Evolutionary conservation across 2,113 vertebrate species (phyloP).

Genomic region (Lepus europaeus): DNA sequence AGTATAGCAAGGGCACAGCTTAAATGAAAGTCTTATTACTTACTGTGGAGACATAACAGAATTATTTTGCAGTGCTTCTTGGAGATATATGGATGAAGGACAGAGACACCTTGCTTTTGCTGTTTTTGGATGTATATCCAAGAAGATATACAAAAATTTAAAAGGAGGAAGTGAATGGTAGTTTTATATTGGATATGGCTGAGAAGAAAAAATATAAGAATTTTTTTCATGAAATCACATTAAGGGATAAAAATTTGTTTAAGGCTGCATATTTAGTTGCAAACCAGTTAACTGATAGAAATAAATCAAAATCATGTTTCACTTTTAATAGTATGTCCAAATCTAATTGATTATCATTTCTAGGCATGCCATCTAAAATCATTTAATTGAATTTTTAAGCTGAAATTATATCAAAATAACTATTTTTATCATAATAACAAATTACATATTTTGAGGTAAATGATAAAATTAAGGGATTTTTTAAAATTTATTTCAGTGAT

Average conservation of each 20-base stretch:
- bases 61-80: background rate
- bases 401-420: background rate
- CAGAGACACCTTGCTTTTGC: background rate
- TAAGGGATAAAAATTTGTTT: background rate
- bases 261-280: background rate
- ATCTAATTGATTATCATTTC: background rate
- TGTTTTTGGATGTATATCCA: background rate
- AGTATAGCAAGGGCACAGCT: background rate
- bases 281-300: slow-evolving; percentile 21
- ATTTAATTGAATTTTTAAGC: slow-evolving; percentile 9
- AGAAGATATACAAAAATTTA: background rate
- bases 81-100: background rate
- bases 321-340: background rate
- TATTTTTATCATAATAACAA: too few relatives aligned
- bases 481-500: background rate
- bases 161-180: background rate
- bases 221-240: background rate
- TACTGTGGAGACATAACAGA: background rate
- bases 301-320: background rate
- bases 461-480: background rate
- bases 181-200: background rate
- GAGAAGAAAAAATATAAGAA: background rate
- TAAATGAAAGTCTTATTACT: background rate
- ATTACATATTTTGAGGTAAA: slow-evolving; percentile 9
- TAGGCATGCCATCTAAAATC: background rate